A percentile compares a stretch with the other conserved stretches of the same genome.
These are phyloP conservation scores for Cordilura impudica DNA, from an alignment of 2,888 invertebrate genomes.

Conservation along the genomic window DNA sequence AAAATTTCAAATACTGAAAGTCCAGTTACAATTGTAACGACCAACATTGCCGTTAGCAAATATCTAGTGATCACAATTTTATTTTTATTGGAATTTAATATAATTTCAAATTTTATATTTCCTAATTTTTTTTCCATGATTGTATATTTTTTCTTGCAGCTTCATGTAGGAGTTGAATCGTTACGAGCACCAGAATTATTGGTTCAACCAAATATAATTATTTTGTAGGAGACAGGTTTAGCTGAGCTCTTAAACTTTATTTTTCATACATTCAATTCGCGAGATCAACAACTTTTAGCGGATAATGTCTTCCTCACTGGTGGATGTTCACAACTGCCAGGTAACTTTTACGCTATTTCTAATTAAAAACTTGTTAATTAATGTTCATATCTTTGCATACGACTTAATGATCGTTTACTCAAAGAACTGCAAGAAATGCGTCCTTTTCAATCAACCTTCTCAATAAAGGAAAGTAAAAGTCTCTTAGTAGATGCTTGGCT, in stretches of 20 bases:
- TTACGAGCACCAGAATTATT: slow-evolving; percentile 88
- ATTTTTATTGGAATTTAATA: no score
- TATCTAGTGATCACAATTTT: no score
- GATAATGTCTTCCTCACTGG: slow-evolving; percentile 92
- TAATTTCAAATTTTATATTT: no score
- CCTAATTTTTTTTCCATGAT: no score
- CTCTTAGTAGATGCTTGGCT: slow-evolving; percentile 90
- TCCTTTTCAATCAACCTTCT: slow-evolving; percentile 90
- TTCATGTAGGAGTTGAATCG: slow-evolving; percentile 84
- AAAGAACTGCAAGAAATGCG: slow-evolving; percentile 90
- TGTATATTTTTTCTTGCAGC: no score
- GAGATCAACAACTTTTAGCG: slow-evolving; percentile 83
- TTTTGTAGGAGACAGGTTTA: slow-evolving; percentile 91
- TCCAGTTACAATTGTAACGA: no score
- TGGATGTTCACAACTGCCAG: slow-evolving; percentile 88
- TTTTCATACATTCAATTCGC: slow-evolving; percentile 84
- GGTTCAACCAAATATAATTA: slow-evolving; percentile 94
- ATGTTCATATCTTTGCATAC: background rate
- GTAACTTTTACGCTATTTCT: slow-evolving; percentile 71
- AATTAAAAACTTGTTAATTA: no score
- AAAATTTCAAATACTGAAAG: no score
- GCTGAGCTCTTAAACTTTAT: slow-evolving; percentile 92
- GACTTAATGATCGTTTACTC: slow-evolving; percentile 83
- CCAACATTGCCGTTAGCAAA: no score
- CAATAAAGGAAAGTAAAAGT: slow-evolving; percentile 83